These are phyloP conservation scores for Sphaerolaimus hirsutus DNA, from an alignment of 2,888 invertebrate species.

Conservation along the genomic window DNA sequence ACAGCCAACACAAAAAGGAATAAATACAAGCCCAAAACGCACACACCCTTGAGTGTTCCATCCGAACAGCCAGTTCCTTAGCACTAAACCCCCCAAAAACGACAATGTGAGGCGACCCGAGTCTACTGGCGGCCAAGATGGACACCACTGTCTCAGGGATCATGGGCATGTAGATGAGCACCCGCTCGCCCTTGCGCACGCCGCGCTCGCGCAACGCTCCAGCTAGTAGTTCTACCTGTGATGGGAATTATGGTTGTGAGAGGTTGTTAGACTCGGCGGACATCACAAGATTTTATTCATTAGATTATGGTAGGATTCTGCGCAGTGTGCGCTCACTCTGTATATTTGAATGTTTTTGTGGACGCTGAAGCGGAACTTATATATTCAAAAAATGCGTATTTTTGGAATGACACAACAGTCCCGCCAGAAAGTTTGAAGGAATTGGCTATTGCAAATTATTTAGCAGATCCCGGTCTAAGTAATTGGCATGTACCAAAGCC, in stretches of 20 bases:
- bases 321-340: too few species aligned
- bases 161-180: constrained; percentile 78
- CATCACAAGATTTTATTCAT: not conserved
- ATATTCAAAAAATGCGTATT: too few species aligned
- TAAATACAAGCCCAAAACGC: too few species aligned
- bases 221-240: constrained; percentile 47
- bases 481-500: too few species aligned
- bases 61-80: constrained; percentile 55
- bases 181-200: constrained; percentile 53
- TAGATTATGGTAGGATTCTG: too few species aligned
- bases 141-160: constrained; percentile 63
- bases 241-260: not conserved
- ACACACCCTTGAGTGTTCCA: constrained; percentile 42
- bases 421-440: too few species aligned
- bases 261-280: not conserved
- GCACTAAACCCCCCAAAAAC: constrained; percentile 82
- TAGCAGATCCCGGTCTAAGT: too few species aligned
- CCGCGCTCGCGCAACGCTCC: constrained; percentile 52
- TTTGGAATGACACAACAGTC: too few species aligned
- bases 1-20: too few species aligned
- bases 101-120: constrained; percentile 75
- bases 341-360: too few species aligned
- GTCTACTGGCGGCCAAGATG: constrained; percentile 59
- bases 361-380: too few species aligned
- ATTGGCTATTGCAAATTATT: too few species aligned